Percentiles rank a stretch among this genome's conserved stretches.
Evolutionary conservation across 2,113 vertebrate species (phyloP).

Genomic region (Tragelaphus buxtoni): DNA sequence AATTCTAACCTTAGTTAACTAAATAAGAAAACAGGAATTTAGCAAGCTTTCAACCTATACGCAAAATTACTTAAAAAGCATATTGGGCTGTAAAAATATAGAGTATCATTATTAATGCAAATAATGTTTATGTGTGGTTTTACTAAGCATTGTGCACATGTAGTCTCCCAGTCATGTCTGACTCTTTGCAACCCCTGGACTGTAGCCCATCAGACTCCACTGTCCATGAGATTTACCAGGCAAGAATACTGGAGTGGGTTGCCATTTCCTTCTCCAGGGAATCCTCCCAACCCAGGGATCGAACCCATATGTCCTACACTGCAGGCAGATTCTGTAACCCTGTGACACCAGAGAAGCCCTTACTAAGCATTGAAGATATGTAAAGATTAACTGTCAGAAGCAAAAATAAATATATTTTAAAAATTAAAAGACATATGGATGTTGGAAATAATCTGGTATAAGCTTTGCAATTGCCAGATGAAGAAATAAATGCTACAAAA

Average conservation of each 20-base stretch:
- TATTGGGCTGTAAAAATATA: neutral
- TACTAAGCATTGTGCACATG: accelerated
- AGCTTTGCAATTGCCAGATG: neutral
- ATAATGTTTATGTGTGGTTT: neutral
- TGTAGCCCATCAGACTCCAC: neutral
- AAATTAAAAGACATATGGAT: neutral
- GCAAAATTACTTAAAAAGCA: neutral
- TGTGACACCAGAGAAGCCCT: neutral
- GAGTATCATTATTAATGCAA: neutral
- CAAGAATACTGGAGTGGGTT: neutral
- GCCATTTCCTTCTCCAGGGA: too few relatives aligned
- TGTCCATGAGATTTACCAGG: neutral
- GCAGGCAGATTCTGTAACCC: too few relatives aligned
- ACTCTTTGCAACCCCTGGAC: neutral
- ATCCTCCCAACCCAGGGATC: too few relatives aligned
- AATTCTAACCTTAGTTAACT: neutral
- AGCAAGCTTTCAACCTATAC: neutral
- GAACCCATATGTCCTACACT: too few relatives aligned
- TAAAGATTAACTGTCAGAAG: neutral
- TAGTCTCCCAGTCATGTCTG: neutral
- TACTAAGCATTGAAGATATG: neutral
- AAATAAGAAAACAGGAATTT: neutral
- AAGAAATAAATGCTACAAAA: neutral
- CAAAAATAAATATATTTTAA: neutral
- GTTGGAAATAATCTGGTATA: neutral